Evolutionary conservation across 2,113 vertebrate genomes (phyloP), one percentile per base, ranked within the genome.

Genomic region (Podarcis raffonei): DNA sequence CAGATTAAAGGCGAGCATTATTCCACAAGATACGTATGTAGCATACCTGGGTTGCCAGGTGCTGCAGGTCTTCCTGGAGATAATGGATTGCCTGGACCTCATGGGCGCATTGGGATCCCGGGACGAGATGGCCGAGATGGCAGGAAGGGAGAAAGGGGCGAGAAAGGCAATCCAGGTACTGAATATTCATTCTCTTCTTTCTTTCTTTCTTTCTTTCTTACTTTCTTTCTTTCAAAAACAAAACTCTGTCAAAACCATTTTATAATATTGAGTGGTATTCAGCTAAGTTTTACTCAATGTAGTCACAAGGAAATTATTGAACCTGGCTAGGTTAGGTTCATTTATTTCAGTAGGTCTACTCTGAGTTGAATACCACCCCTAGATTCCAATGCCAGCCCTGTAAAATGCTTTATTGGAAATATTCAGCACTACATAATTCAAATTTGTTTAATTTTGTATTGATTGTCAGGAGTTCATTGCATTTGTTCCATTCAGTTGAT

Each of bases 61-160:
- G 94, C 96, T 25, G 97, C 95, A 0, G 99, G 99, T 0, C 97
- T 97, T 78, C 97, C 97, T 0, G 99, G 99, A 90, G 96, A 97
- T 27, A 91, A 89, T 0, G 99, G 99, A n/a, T 86, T 97, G 62
- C 97, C 97, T 0, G 99, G 99, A 83, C 97, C 97, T 9, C 98
- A 98, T 0, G 99, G 99, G 91, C 97, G 97, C 86, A 97, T 98
- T 72, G 99, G 99, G 84, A 97, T 99, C 90, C 98, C 98, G 12
- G 99, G 99, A 96, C 98, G 99, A 97, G 99, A 99, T 88, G 99
- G 99, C 3, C 97, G 99, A 97, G 99, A 99, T 76, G 99, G 99
- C 95, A 97, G 98, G 89, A 98, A 98, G 92, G 98, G 99, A 90
- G 99, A 99, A 94, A 98, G 98, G 95, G 99, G 98, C 80, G 98